These are phyloP conservation scores for Malurus cyaneus DNA, from an alignment of 2,113 vertebrate genomes.

Conservation along the genomic window DNA sequence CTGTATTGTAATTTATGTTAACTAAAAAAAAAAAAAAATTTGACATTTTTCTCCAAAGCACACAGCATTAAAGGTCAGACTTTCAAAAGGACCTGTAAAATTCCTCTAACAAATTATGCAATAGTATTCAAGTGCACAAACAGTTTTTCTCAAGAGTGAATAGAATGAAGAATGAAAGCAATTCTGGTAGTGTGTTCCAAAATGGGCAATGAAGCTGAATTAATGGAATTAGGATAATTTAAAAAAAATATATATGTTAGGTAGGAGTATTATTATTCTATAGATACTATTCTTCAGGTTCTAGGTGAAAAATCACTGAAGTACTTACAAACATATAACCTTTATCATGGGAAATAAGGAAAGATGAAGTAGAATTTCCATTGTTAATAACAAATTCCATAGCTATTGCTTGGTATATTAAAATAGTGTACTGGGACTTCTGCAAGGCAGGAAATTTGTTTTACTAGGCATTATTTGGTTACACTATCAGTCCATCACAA, in stretches of 20 bases:
- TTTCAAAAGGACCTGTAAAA: slow-evolving; percentile 34
- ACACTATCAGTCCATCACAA: not conserved
- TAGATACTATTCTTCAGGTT: not conserved
- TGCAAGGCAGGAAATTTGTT: not conserved
- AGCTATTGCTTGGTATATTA: not conserved
- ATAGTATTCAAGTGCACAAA: not conserved
- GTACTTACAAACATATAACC: not conserved
- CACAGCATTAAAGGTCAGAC: slow-evolving; percentile 14
- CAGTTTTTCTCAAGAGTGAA: not conserved
- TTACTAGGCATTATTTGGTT: not conserved
- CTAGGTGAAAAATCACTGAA: not conserved
- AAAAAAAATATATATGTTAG: too few species aligned
- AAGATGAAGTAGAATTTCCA: not conserved
- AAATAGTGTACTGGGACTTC: not conserved
- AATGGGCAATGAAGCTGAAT: not conserved
- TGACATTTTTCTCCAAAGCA: slow-evolving; percentile 31
- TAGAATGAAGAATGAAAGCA: not conserved
- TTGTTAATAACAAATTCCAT: not conserved
- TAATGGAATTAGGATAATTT: not conserved
- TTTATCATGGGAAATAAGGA: not conserved
- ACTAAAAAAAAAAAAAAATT: not conserved
- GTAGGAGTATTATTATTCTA: not conserved
- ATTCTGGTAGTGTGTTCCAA: not conserved
- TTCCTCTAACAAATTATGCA: slow-evolving; percentile 7
- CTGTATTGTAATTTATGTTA: not conserved